Evolutionary conservation across 2,113 vertebrate species (phyloP).

Genomic region (Sceloporus undulatus): DNA sequence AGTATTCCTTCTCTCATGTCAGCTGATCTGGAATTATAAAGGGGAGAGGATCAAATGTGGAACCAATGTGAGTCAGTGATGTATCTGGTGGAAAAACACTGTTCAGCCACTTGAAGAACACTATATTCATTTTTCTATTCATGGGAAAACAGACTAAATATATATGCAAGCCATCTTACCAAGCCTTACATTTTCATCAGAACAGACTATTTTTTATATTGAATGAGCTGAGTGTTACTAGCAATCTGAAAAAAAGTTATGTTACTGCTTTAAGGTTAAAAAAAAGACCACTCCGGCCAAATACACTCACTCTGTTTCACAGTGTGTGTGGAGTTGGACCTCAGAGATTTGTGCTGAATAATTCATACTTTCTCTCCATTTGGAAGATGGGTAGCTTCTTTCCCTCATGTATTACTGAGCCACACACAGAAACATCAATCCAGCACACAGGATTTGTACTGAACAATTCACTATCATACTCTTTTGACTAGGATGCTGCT

Average conservation of each 20-base stretch:
- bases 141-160: background rate
- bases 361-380: constrained; percentile 14
- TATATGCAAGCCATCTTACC: background rate
- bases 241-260: constrained; percentile 30
- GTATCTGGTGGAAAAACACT: background rate
- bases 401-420: background rate
- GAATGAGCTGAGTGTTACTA: background rate
- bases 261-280: constrained; percentile 42
- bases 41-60: too few relatives aligned
- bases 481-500: background rate
- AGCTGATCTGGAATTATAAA: too few relatives aligned
- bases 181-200: background rate
- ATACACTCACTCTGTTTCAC: constrained; percentile 35
- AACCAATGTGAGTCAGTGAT: too few relatives aligned
- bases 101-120: background rate
- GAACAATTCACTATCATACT: background rate
- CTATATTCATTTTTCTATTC: background rate
- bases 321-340: constrained; percentile 32
- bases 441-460: background rate
- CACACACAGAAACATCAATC: background rate
- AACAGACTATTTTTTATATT: constrained; percentile 26
- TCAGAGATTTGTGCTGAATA: constrained; percentile 57
- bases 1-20: too few relatives aligned
- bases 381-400: background rate
- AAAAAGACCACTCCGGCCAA: constrained; percentile 43